Evolutionary conservation across 2,797 vertebrate species (phyloP), one percentile per base, ranked within the genome.

Genomic region (Parauchenoglanis ngamensis): DNA sequence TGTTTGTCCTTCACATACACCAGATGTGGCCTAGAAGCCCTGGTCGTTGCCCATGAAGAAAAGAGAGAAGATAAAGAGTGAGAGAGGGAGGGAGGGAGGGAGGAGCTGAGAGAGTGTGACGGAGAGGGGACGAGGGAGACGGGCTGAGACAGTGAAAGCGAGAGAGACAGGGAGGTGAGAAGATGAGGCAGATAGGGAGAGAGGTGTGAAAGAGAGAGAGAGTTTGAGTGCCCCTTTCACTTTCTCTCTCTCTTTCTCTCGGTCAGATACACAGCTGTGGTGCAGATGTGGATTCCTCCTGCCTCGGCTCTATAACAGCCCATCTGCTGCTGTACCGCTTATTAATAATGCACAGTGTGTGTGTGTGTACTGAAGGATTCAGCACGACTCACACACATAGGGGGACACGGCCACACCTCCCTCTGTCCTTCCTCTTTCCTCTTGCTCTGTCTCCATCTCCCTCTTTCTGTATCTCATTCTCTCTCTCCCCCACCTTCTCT

Each of bases 291-390:
- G 91, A 93, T 57, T 91, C 90, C 92, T 92, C 91, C 93, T 92
- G 91, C 93, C 92, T 94, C 93, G 91, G 92, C 93, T 93, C 92
- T 93, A 93, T 93, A 93, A 95, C 90, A 91, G 92, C 92, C 94
- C 94, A 94, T 95, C 94, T 94, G 93, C 93, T 91, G 89, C 92
- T 92, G 90, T 92, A 89, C 93, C 93, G 91, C 57, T 92, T 89
- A 95, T 96, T 93, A 95, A 95, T 95, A 95, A 95, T 95, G 94
- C 93, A 96, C n/a, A 44, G 40, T 57, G 83, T 89, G 88, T 92
- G 91, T 94, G 93, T 94, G 92, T 90, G 76, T 83, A 11, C n/a
- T 52, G n/a, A 44, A 83, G 80, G 17, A 49, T 52, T 67, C 63
- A 68, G 82, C 31, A 89, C 87, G 28, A 88, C 93, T 87, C 87